Evolutionary conservation across 2,888 invertebrate genomes (phyloP), one percentile per base, ranked within the genome.

Genomic region (Drosophila neonasuta): DNA sequence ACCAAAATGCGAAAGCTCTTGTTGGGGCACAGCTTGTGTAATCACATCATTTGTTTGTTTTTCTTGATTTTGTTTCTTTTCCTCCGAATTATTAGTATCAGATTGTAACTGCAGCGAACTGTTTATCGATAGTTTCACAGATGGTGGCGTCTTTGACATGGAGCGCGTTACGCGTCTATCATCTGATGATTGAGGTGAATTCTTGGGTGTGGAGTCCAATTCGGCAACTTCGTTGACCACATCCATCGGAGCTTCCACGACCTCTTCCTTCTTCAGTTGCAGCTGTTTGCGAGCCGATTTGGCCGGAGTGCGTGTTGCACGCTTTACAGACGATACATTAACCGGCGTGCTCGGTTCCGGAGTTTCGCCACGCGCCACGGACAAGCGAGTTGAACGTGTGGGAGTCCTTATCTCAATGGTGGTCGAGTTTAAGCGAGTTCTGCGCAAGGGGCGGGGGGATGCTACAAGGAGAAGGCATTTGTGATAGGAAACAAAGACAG

Each of bases 401-500:
- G 87, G 85, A 9, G 87, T 87, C 36, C 72, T 63, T 0, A 86
- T 71, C 6, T 87, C 83, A 0, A 46, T 11, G 11, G 82, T 67
- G 9, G 54, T 29, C 0, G 86, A 83, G 42, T 77, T 80, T 0
- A 77, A 6, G 1, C 84, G 84, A 7, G 80, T 80, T 24, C 86
- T 71, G 1, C 90, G 87, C 4, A 79, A 71, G 11, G 76, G 65
- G 3, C 81, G 67, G 29, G 80, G 85, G 13, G 84, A 80, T 9
- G 68, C 83, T 29, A 60, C 34, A 51, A 54, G 46, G 24, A 48
- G 50, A 17, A 32, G 7, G n/a, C 17, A 20, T 45, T 41, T n/a
- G 2, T 4, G 20, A 9, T 10, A 51, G 24, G 13, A 9, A 9
- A 29, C 13, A 6, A 49, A 49, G 24, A 29, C 34, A n/a, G 8